Conservation (phyloP, 2,888 invertebrate species). For the Gymnosoma rotundatum region DNA sequence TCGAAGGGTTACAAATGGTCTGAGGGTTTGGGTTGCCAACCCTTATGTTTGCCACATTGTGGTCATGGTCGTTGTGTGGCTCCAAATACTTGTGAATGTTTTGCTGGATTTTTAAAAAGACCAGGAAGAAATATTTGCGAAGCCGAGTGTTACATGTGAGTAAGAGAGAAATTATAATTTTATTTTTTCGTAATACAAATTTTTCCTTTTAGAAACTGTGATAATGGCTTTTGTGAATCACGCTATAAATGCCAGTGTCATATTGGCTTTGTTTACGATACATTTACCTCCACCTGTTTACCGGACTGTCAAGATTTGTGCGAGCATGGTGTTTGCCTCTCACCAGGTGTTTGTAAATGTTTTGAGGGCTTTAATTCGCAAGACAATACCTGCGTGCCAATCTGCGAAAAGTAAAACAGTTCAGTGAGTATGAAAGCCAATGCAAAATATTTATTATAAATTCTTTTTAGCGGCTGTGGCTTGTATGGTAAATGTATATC, state of each 20-base stretch:
- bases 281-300: slow-evolving; percentile 77
- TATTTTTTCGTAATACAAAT: too few relatives aligned
- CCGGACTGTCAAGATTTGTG: slow-evolving; percentile 78
- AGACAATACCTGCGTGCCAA: slow-evolving; percentile 77
- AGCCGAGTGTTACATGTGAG: slow-evolving; percentile 79
- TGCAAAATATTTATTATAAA: not conserved
- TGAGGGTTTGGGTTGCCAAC: slow-evolving; percentile 77
- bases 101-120: slow-evolving; percentile 81
- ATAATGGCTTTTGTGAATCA: slow-evolving; percentile 83
- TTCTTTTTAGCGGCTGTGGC: slow-evolving; percentile 76
- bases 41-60: slow-evolving; percentile 79
- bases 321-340: slow-evolving; percentile 84
- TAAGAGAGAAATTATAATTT: not conserved
- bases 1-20: slow-evolving; percentile 76
- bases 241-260: slow-evolving; percentile 80
- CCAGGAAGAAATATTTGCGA: slow-evolving; percentile 78
- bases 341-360: slow-evolving; percentile 85
- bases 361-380: slow-evolving; percentile 83
- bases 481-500: slow-evolving; percentile 78
- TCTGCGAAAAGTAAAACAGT: slow-evolving; percentile 77
- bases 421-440: not conserved
- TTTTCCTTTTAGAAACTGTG: slow-evolving; percentile 75
- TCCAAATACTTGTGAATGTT: slow-evolving; percentile 79
- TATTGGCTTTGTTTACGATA: slow-evolving; percentile 78
- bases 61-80: slow-evolving; percentile 79